phyloP scores from a whole-genome alignment of 2,888 invertebrate genomes.

The Alcis repandata region DNA sequence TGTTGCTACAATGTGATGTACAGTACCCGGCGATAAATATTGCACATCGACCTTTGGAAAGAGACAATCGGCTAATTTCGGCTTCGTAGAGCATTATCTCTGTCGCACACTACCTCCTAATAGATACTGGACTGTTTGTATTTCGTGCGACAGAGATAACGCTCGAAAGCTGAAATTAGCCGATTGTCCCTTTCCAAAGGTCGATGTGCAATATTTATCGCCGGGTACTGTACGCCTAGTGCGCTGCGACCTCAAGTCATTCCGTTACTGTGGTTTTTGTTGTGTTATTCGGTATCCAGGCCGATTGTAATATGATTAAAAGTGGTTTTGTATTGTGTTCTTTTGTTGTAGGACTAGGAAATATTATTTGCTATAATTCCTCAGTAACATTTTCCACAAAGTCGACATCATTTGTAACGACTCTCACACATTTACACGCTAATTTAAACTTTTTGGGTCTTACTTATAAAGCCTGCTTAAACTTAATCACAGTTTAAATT shows the following conservation, averaged over 20 bases:
- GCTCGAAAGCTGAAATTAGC: no score
- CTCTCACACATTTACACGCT: not conserved
- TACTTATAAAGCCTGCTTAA: not conserved
- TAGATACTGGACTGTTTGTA: no score
- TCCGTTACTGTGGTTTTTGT: conserved; percentile 46
- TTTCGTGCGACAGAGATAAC: no score
- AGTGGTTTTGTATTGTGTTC: conserved; percentile 26
- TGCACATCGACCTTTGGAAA: no score
- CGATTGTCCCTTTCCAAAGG: no score
- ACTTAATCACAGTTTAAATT: no score
- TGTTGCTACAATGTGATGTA: no score
- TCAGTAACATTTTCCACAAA: conserved; percentile 9
- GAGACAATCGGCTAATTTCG: no score
- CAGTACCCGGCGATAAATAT: no score
- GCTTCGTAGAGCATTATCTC: no score
- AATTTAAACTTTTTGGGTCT: not conserved
- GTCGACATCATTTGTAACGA: not conserved
- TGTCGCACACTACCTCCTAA: no score
- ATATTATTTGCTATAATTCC: conserved; percentile 13
- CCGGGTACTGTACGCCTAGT: conserved; percentile 8
- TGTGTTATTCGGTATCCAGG: conserved; percentile 36
- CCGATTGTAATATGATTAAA: conserved; percentile 32
- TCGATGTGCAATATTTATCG: no score
- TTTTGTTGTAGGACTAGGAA: conserved; percentile 15
- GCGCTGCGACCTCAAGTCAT: conserved; percentile 35